phyloP scores from a whole-genome alignment of 2,888 invertebrate genomes.

The Endomychus coccineus region DNA sequence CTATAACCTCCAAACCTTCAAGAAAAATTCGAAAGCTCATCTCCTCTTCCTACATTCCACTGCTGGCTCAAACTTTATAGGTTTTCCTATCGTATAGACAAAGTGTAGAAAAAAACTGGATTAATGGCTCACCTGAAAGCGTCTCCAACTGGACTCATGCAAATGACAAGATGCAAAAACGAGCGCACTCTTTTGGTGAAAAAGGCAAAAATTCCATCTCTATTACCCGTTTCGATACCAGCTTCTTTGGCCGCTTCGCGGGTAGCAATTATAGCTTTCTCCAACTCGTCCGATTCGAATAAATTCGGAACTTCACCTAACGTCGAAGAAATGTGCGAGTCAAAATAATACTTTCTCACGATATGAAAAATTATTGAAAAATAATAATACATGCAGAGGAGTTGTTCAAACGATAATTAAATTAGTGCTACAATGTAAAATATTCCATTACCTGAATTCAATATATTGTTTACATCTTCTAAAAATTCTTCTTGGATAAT shows the following conservation, averaged over 20 bases:
- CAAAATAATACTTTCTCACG: neutral
- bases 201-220: slow-evolving; percentile 78
- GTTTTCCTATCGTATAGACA: no score
- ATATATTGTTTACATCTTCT: slow-evolving; percentile 86
- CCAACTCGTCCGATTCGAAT: slow-evolving; percentile 81
- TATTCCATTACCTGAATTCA: slow-evolving; percentile 70
- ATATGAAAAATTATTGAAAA: neutral
- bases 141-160: slow-evolving; percentile 88
- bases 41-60: no score
- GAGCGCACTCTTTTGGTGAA: slow-evolving; percentile 77
- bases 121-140: slow-evolving; percentile 68
- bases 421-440: no score
- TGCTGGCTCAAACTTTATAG: no score
- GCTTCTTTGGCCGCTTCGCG: slow-evolving; percentile 62
- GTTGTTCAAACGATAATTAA: no score
- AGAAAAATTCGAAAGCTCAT: no score
- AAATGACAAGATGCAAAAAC: slow-evolving; percentile 78
- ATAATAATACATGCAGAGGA: no score
- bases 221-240: slow-evolving; percentile 57
- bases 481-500: slow-evolving; percentile 85
- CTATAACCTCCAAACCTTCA: no score
- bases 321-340: slow-evolving; percentile 9
- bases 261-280: slow-evolving; percentile 70
- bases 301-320: slow-evolving; percentile 88
- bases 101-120: no score